Evolutionary conservation across 2,888 invertebrate genomes (phyloP).

Genomic region (Phrixothrix hirtus): DNA sequence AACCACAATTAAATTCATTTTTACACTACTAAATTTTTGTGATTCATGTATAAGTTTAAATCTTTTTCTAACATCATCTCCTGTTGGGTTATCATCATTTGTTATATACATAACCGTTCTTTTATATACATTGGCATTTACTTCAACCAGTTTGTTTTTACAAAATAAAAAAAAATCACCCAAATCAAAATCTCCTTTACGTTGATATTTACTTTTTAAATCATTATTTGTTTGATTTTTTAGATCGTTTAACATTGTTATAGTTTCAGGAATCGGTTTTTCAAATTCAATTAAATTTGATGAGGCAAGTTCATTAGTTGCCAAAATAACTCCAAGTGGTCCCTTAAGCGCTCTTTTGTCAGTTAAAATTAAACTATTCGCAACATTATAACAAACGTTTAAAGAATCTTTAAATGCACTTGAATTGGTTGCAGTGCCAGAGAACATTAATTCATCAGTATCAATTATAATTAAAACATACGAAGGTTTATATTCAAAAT

Average conservation of each 20-base stretch:
- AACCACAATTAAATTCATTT: constrained; percentile 17
- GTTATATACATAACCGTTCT: constrained; percentile 23
- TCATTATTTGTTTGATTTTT: constrained; percentile 4
- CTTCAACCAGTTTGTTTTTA: constrained; percentile 17
- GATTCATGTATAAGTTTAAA: constrained; percentile 19
- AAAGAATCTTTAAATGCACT: constrained; percentile 16
- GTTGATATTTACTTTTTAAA: constrained; percentile 15
- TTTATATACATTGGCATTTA: constrained; percentile 20
- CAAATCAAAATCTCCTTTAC: constrained; percentile 21
- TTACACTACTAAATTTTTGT: constrained; percentile 12
- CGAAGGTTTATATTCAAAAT: constrained; percentile 16
- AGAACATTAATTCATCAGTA: constrained; percentile 25
- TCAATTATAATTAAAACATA: constrained; percentile 23
- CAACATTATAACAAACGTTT: constrained; percentile 14
- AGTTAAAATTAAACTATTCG: constrained; percentile 14
- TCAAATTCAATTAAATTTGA: constrained; percentile 21
- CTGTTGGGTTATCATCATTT: constrained; percentile 22
- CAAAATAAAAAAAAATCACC: constrained; percentile 26
- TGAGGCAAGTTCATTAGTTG: constrained; percentile 15
- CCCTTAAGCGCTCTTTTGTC: constrained; percentile 10
- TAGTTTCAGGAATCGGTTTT: constrained; percentile 14
- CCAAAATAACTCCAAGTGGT: constrained; percentile 19
- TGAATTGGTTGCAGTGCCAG: neutral
- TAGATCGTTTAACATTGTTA: constrained; percentile 15
- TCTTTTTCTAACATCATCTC: constrained; percentile 14